Evolutionary conservation across 1,140 invertebrate species (phyloP).

Genomic region (Cydia splendana): DNA sequence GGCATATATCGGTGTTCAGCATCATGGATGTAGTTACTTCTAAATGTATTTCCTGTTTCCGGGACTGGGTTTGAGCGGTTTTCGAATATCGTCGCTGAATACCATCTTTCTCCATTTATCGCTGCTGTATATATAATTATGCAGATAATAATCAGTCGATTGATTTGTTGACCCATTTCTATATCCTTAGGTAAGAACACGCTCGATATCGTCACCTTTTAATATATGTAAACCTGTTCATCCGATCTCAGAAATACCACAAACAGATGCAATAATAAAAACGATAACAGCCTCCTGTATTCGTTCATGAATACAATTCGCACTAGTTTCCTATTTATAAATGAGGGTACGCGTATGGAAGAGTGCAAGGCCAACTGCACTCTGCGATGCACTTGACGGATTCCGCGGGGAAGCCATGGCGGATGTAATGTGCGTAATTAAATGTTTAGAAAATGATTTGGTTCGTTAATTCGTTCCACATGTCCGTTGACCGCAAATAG

Average conservation of each 20-base stretch:
- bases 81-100: constrained; percentile 38
- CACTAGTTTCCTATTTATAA: not conserved
- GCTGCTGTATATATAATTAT: constrained; percentile 14
- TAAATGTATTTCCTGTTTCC: constrained; percentile 14
- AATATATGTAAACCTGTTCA: not conserved
- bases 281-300: no score
- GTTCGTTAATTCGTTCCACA: constrained; percentile 57
- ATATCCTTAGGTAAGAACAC: not conserved
- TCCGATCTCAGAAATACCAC: no score
- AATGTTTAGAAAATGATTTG: constrained; percentile 61
- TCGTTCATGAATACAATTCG: no score
- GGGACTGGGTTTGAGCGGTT: not conserved
- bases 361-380: constrained; percentile 36
- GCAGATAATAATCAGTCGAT: constrained; percentile 24
- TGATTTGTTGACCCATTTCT: constrained; percentile 35
- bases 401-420: constrained; percentile 48
- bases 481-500: constrained; percentile 36
- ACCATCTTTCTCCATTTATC: constrained; percentile 41
- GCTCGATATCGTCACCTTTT: not conserved
- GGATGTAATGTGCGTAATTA: constrained; percentile 70
- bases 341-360: constrained; percentile 5
- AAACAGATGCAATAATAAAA: no score
- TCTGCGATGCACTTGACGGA: constrained; percentile 45
- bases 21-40: constrained; percentile 25
- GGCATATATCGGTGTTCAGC: constrained; percentile 29